These are phyloP conservation scores for Balanococcus diminutus DNA, from an alignment of 2,888 invertebrate species.

Conservation along the genomic window DNA sequence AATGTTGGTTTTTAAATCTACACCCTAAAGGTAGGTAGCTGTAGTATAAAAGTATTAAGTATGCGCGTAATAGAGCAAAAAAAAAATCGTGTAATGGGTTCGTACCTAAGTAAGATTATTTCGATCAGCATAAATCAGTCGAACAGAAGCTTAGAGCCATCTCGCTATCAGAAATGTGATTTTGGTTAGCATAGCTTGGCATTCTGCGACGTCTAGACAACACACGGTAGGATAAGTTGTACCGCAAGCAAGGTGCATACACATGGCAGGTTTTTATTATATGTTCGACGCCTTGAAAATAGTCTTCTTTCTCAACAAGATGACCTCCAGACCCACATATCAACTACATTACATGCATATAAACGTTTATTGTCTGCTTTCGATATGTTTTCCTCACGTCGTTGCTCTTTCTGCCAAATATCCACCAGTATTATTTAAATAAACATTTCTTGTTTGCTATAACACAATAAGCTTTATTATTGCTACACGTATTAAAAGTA, in stretches of 20 bases:
- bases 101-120: no score
- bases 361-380: neutral
- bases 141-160: neutral
- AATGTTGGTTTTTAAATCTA: no score
- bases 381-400: neutral
- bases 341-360: neutral
- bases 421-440: neutral
- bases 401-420: neutral
- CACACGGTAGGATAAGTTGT: neutral
- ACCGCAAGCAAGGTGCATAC: neutral
- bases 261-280: neutral
- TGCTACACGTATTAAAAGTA: no score
- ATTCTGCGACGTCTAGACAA: slow-evolving; percentile 17
- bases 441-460: no score
- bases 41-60: no score
- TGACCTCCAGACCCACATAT: slow-evolving; percentile 19
- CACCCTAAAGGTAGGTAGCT: neutral
- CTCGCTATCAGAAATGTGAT: neutral
- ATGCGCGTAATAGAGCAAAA: neutral
- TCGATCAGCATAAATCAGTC: neutral
- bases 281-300: neutral
- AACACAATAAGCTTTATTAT: no score
- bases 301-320: neutral
- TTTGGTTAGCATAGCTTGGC: neutral
- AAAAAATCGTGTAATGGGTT: neutral